phyloP scores from a whole-genome alignment of 1,140 invertebrate genomes.

The Temnothorax longispinosus region DNA sequence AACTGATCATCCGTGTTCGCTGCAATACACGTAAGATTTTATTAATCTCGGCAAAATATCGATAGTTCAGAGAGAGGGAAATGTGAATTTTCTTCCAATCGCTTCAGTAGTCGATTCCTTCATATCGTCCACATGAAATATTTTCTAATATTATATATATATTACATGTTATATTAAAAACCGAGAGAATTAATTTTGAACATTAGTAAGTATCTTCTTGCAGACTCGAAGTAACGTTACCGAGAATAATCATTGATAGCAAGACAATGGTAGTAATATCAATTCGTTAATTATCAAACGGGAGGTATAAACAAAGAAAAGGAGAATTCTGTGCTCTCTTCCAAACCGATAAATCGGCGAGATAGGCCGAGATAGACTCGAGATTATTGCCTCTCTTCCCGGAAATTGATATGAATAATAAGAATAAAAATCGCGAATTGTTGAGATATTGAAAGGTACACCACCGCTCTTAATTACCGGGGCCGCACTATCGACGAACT shows the following conservation, averaged over 20 bases:
- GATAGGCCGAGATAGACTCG: neutral
- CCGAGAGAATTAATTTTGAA: neutral
- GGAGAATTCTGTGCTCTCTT: slow-evolving; percentile 29
- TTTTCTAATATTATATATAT: neutral
- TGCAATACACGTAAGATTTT: neutral
- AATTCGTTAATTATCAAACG: slow-evolving; percentile 45
- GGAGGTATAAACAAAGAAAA: neutral
- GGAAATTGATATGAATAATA: slow-evolving; percentile 59
- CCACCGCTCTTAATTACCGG: slow-evolving; percentile 64
- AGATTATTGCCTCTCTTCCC: slow-evolving; percentile 1
- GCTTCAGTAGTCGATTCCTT: neutral
- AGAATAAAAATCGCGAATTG: slow-evolving; percentile 56
- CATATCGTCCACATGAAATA: neutral
- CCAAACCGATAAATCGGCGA: slow-evolving; percentile 14
- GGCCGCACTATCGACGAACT: slow-evolving; percentile 54
- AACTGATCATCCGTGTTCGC: neutral
- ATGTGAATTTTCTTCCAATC: neutral
- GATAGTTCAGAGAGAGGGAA: neutral
- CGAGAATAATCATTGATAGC: neutral
- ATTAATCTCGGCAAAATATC: neutral
- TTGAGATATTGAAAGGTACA: slow-evolving; percentile 57
- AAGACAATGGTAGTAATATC: slow-evolving; percentile 15
- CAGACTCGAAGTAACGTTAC: neutral
- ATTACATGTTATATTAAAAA: slow-evolving; percentile 10
- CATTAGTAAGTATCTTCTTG: neutral